Percentiles rank a stretch among this genome's conserved stretches.
Evolutionary conservation across 2,113 vertebrate genomes (phyloP).

Genomic region (Erpornis zantholeuca): DNA sequence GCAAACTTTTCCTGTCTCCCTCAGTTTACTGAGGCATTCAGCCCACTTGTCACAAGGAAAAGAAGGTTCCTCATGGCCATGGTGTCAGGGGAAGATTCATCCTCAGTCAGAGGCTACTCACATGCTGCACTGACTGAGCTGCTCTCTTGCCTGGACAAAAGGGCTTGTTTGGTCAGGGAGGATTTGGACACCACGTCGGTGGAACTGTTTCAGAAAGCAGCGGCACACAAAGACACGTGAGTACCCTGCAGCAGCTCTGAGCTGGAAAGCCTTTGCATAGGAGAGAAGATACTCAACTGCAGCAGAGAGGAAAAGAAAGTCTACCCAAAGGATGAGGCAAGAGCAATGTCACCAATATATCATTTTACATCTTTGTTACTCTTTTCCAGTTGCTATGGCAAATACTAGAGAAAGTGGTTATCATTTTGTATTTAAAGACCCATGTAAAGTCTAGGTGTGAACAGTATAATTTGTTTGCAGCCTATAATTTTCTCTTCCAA

Average conservation of each 20-base stretch:
- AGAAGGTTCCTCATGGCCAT: neutral
- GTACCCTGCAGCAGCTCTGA: neutral
- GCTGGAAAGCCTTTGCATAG: neutral
- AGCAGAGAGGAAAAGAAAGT: neutral
- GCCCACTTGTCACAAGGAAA: neutral
- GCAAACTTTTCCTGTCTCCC: neutral
- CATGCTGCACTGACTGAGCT: accelerated
- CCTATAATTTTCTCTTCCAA: conserved; percentile 56
- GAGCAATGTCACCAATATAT: neutral
- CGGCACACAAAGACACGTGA: accelerated
- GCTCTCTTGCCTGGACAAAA: neutral
- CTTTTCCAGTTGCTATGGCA: conserved; percentile 60
- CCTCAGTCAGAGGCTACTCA: neutral
- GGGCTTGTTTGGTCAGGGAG: accelerated
- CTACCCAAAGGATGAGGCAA: neutral
- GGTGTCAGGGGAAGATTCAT: neutral
- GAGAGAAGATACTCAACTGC: neutral
- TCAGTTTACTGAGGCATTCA: neutral
- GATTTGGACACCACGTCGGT: accelerated
- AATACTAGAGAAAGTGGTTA: conserved; percentile 22
- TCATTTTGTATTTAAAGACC: conserved; percentile 30
- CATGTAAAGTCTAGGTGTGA: conserved; percentile 53
- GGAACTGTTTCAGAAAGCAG: neutral
- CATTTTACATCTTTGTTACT: conserved; percentile 10
- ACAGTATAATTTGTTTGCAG: conserved; percentile 14